Evolutionary conservation across 2,113 vertebrate species (phyloP), one percentile per base, ranked within the genome.

Genomic region (Clarias batrachus): DNA sequence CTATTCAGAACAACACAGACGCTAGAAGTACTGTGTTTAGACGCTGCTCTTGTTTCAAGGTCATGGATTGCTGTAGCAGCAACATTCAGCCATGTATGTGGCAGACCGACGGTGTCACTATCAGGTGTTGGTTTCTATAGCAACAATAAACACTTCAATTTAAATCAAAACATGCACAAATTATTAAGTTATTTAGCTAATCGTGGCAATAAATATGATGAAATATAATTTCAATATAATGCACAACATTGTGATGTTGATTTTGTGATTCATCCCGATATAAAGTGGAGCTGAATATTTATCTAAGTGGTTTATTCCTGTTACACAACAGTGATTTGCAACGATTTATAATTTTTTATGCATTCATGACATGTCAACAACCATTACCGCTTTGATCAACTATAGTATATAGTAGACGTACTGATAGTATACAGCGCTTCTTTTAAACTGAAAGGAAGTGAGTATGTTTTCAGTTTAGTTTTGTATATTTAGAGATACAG

Each of bases 1-100:
- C 19, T 59, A 57, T 84, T 79, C 74, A 80, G 23, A 37, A 63
- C 68, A 57, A 16, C 59, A 25, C 30, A 19, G 16, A n/a, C 57
- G 41, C 68, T 52, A 52, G 12, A 48, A 41, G 59, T 5, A 56
- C 10, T n/a, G 52, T 60, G 65, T 52, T 54, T 82, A 21, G 14
- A 59, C 48, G 7, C 70, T 74, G 37, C 77, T 77, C 62, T 60
- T 80, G 23, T 33, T 30, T 70, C 63, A 83, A 68, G 77, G 77
- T 60, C 77, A 60, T 30, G 10, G n/a, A 59, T 0, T 60, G 27
- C 77, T 80, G 56, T 60, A 59, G 56, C 77, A 11, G 56, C 77
- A 33, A 21, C 59, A 30, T 33, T 80, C 27, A 33, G 77, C 54
- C 13, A 52, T 60, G 56, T 59, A 60, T 23, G 27, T 60, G 77